Conservation (phyloP, 2,888 invertebrate genomes). For the Barypeithes pellucidus region DNA sequence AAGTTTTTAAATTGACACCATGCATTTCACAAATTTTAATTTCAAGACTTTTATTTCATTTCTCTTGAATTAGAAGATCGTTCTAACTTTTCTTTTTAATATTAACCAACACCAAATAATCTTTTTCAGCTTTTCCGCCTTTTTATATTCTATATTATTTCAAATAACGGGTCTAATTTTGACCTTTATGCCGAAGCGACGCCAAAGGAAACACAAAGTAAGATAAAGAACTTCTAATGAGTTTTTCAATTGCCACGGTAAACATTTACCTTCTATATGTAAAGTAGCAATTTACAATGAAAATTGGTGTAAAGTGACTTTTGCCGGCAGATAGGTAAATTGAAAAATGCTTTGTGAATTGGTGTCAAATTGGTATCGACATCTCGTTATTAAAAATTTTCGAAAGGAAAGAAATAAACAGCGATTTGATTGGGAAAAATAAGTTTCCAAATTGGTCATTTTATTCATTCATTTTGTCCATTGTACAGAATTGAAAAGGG, state of each 20-base stretch:
- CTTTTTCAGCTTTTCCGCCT: slow-evolving; percentile 30
- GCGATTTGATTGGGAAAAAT: no score
- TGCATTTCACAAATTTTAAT: neutral
- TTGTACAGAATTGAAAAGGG: no score
- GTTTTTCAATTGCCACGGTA: slow-evolving; percentile 52
- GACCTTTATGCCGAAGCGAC: slow-evolving; percentile 48
- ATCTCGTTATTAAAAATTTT: slow-evolving; percentile 2
- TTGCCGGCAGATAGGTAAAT: slow-evolving; percentile 21
- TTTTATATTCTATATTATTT: slow-evolving; percentile 44
- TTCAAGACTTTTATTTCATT: neutral
- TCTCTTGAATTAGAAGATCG: slow-evolving; percentile 32
- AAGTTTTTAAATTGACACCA: no score
- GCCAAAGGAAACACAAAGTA: slow-evolving; percentile 45
- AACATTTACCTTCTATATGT: slow-evolving; percentile 51
- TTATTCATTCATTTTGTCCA: no score
- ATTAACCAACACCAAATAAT: slow-evolving; percentile 33
- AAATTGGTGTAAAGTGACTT: slow-evolving; percentile 46
- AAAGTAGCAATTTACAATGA: slow-evolving; percentile 42
- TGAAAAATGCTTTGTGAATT: slow-evolving; percentile 35
- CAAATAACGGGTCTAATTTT: slow-evolving; percentile 51
- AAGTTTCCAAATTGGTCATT: no score
- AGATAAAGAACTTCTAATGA: slow-evolving; percentile 54
- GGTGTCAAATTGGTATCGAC: slow-evolving; percentile 16
- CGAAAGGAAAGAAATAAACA: neutral
- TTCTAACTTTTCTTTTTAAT: slow-evolving; percentile 29